A percentile compares a stretch with the other conserved stretches of the same genome.
Evolutionary conservation across 2,888 invertebrate genomes (phyloP).

Genomic region (Eurytoma californica): DNA sequence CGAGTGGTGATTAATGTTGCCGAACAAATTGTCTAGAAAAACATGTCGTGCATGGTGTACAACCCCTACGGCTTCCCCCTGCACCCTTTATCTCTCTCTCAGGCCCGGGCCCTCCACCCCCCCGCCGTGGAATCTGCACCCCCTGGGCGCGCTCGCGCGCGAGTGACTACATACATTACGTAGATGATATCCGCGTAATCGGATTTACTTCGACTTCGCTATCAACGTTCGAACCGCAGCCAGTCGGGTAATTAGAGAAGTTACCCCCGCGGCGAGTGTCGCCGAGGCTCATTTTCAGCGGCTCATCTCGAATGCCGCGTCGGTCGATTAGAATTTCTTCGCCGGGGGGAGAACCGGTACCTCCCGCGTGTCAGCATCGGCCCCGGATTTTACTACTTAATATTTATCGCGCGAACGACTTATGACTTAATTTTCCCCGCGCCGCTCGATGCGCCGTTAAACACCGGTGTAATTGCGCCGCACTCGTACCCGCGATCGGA

Average conservation of each 20-base stretch:
- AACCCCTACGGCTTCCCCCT: conserved; percentile 60
- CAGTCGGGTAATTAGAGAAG: conserved; percentile 69
- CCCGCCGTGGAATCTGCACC: neutral
- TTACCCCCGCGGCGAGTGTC: conserved; percentile 24
- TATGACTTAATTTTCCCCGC: too few relatives aligned
- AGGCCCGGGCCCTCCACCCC: conserved; percentile 20
- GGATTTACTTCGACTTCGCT: conserved; percentile 74
- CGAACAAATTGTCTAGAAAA: conserved; percentile 77
- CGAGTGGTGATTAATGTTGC: conserved; percentile 75
- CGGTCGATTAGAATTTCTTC: conserved; percentile 43
- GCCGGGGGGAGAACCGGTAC: conserved; percentile 2
- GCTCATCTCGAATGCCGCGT: conserved; percentile 17
- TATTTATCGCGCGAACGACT: neutral
- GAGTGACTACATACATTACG: conserved; percentile 71
- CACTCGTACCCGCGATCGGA: too few relatives aligned
- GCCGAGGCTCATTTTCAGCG: conserved; percentile 35
- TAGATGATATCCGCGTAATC: conserved; percentile 74
- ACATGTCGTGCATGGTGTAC: conserved; percentile 70
- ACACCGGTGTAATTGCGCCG: too few relatives aligned
- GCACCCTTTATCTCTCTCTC: conserved; percentile 56
- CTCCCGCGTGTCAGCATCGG: too few relatives aligned
- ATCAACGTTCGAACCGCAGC: conserved; percentile 71
- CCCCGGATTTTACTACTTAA: too few relatives aligned
- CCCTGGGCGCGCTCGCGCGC: conserved; percentile 55
- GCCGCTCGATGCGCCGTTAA: too few relatives aligned